Evolutionary conservation across 2,888 invertebrate genomes (phyloP).

Genomic region (Loripinus fragilis): DNA sequence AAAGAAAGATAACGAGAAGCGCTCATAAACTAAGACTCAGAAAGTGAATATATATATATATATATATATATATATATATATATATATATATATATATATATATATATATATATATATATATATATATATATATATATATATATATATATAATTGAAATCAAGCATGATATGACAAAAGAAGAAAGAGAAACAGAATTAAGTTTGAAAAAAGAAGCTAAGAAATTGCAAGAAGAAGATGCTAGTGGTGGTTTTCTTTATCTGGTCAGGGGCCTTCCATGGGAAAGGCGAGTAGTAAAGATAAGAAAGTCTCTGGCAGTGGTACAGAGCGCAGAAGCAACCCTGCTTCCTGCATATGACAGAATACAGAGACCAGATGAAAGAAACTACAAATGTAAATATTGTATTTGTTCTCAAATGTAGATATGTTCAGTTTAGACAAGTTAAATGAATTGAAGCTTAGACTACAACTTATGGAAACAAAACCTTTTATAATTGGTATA

Average conservation of each 20-base stretch:
- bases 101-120: too few relatives aligned
- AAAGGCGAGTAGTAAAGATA: slow-evolving; percentile 17
- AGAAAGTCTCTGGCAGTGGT: not conserved
- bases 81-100: too few relatives aligned
- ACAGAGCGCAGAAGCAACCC: not conserved
- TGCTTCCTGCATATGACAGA: not conserved
- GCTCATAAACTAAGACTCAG: not conserved
- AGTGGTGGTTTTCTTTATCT: slow-evolving; percentile 18
- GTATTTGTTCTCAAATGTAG: slow-evolving; percentile 22
- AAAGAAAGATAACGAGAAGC: not conserved
- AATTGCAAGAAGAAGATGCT: slow-evolving; percentile 1
- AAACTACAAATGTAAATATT: slow-evolving; percentile 17
- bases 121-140: too few relatives aligned
- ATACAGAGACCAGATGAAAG: not conserved
- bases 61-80: too few relatives aligned
- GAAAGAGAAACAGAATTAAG: slow-evolving; percentile 6
- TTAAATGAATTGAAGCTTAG: slow-evolving; percentile 14
- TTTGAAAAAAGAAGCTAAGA: slow-evolving; percentile 19
- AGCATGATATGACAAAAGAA: slow-evolving; percentile 28
- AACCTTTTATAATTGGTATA: slow-evolving; percentile 8
- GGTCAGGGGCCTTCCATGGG: slow-evolving; percentile 24
- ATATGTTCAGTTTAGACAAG: slow-evolving; percentile 19
- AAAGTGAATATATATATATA: not conserved
- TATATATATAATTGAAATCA: slow-evolving; percentile 18
- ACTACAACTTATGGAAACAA: not conserved